A percentile compares a stretch with the other conserved stretches of the same genome.
phyloP scores from a whole-genome alignment of 2,797 vertebrate genomes.

The Euphonia xanthogaster region DNA sequence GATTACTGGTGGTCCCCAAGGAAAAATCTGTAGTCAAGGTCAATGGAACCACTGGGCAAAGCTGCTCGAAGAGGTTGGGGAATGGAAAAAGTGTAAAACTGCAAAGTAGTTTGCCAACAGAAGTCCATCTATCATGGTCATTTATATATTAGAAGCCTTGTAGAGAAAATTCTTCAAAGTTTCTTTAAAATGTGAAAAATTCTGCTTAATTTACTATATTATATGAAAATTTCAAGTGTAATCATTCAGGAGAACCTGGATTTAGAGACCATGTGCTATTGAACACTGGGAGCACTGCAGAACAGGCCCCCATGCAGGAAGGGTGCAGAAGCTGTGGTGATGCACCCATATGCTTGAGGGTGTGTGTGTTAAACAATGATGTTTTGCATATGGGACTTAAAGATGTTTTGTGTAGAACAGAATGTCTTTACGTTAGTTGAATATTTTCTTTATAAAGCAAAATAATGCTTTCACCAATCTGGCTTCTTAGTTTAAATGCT shows the following conservation, averaged over 20 bases:
- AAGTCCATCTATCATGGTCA: neutral
- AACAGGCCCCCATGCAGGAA: neutral
- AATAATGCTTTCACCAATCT: neutral
- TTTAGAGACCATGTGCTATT: neutral
- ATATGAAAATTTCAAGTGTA: neutral
- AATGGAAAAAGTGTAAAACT: neutral
- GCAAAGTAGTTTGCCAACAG: neutral
- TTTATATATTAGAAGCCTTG: neutral
- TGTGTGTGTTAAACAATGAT: neutral
- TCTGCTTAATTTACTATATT: neutral
- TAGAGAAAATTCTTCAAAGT: neutral
- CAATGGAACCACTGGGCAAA: neutral
- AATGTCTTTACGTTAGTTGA: neutral
- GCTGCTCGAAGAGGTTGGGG: neutral
- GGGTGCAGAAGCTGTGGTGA: neutral
- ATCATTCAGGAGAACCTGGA: neutral
- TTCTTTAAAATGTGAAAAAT: neutral
- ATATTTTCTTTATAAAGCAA: neutral
- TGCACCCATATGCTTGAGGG: rapidly evolving
- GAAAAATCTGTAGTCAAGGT: neutral
- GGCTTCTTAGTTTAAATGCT: neutral
- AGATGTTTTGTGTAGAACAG: neutral
- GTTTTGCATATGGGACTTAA: neutral
- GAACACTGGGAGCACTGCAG: neutral
- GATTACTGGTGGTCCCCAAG: neutral